Base-by-base conservation (phyloP, 92 coral and sea anemone genomes). In the Desmophyllum pertusum region DNA sequence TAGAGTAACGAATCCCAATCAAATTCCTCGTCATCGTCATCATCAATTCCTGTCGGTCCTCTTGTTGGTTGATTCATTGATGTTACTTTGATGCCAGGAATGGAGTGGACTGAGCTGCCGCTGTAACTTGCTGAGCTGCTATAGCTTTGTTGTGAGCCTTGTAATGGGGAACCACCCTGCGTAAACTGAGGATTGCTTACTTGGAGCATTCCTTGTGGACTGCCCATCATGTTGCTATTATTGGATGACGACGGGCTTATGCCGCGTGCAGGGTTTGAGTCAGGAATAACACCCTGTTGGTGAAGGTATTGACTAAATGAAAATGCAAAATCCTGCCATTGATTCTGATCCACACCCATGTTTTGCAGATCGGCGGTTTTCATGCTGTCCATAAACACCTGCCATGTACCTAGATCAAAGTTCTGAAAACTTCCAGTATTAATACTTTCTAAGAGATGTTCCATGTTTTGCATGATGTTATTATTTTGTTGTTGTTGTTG, bases 1-100 rank as follows among this genome's bases (percentile, higher is more conserved):
- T 64, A 83, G 93, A 96, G 92, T 19, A 96, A 94, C 73, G 99
- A 94, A 48, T 95, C 98, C 99, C 99, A 96, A 71, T 96, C 99
- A 87, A 96, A 96, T n/a, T 96, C 99, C 30, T 96, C 99, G 4
- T 91, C 99, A 0, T 96, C 99, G 4, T 96, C 98, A 1, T 96
- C 99, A 11, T 94, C 98, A 10, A 92, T 63, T 37, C 70, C 76
- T 7, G 57, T 75, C 2, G 86, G 87, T 48, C 90, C 93, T 50
- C 81, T 91, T 25, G 74, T 41, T 11, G 77, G 86, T 23, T 80
- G 88, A 5, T 86, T 80, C 50, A 93, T 92, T 15, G 98, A 89
- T 8, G 90, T 94, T 27, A 94, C 93, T 81, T 88, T 89, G 33
- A 91, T 92, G 3, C 93, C 94, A 7, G 98, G 98, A 42, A 94